These are phyloP conservation scores for Pogonus chalceus DNA, from an alignment of 1,140 invertebrate genomes.

Conservation along the genomic window DNA sequence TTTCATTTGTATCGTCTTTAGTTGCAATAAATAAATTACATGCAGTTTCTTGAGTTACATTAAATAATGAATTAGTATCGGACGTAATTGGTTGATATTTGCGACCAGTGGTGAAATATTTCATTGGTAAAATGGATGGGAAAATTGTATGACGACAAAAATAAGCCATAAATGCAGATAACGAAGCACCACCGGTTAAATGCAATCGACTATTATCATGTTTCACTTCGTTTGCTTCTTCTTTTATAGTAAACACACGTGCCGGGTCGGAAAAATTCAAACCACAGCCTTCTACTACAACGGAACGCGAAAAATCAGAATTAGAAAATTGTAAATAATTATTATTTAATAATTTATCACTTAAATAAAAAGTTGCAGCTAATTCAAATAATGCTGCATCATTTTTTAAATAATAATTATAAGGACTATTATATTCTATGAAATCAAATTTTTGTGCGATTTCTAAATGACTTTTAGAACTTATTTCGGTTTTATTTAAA, in stretches of 20 bases:
- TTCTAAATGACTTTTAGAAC: constrained; percentile 41
- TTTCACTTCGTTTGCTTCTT: constrained; percentile 37
- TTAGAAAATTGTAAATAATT: constrained; percentile 48
- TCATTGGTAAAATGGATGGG: constrained; percentile 45
- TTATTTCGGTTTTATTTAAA: constrained; percentile 27
- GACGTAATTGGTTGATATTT: constrained; percentile 44
- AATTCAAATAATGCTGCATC: constrained; percentile 55
- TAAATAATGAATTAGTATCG: constrained; percentile 39
- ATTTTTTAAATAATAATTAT: constrained; percentile 49
- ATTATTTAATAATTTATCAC: constrained; percentile 35
- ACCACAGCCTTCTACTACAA: constrained; percentile 57
- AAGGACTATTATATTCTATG: constrained; percentile 46
- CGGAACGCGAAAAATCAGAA: constrained; percentile 54
- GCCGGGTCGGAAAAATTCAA: constrained; percentile 42
- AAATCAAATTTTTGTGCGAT: constrained; percentile 42
- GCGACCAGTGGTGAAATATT: constrained; percentile 49
- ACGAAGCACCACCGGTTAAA: constrained; percentile 51
- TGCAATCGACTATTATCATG: constrained; percentile 43
- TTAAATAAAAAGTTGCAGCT: constrained; percentile 43
- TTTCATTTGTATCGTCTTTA: constrained; percentile 33
- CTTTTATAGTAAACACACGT: constrained; percentile 44
- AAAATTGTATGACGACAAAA: constrained; percentile 48
- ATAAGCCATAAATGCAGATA: constrained; percentile 52
- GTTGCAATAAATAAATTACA: constrained; percentile 45
- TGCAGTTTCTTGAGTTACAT: constrained; percentile 48